These are phyloP conservation scores for Cylloceria caligata DNA, from an alignment of 2,888 invertebrate species.

Conservation along the genomic window DNA sequence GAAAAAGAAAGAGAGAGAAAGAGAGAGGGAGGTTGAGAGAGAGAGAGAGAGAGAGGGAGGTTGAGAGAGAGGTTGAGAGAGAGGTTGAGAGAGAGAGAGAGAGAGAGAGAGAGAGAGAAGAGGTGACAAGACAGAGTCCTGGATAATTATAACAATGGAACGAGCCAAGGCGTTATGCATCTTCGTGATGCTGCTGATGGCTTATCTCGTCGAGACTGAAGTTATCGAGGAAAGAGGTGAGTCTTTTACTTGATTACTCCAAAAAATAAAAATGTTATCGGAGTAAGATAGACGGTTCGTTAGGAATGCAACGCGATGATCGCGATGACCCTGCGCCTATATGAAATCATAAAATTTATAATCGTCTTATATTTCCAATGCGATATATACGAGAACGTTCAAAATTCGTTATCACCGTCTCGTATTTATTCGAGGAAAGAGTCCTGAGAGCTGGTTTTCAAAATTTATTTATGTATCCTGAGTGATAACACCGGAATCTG, in stretches of 20 bases:
- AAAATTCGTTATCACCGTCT: slow-evolving; percentile 3
- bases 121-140: slow-evolving; percentile 37
- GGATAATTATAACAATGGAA: slow-evolving; percentile 77
- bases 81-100: no score
- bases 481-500: slow-evolving; percentile 19
- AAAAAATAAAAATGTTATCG: not conserved
- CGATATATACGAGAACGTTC: not conserved
- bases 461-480: slow-evolving; percentile 29
- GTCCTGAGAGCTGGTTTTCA: not conserved
- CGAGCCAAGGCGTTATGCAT: slow-evolving; percentile 71
- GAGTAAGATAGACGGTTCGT: not conserved
- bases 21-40: no score
- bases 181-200: slow-evolving; percentile 71
- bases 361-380: not conserved
- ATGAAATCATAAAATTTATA: not conserved
- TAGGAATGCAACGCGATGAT: not conserved
- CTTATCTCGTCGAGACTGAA: slow-evolving; percentile 72
- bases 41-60: no score
- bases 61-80: no score
- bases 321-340: not conserved
- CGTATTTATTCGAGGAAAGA: not conserved
- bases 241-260: slow-evolving; percentile 22
- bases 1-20: no score
- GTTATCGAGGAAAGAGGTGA: slow-evolving; percentile 83
- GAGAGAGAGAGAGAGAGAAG: no score